These are phyloP conservation scores for Nemapogon koenigi DNA, from an alignment of 2,888 invertebrate species.

Conservation along the genomic window DNA sequence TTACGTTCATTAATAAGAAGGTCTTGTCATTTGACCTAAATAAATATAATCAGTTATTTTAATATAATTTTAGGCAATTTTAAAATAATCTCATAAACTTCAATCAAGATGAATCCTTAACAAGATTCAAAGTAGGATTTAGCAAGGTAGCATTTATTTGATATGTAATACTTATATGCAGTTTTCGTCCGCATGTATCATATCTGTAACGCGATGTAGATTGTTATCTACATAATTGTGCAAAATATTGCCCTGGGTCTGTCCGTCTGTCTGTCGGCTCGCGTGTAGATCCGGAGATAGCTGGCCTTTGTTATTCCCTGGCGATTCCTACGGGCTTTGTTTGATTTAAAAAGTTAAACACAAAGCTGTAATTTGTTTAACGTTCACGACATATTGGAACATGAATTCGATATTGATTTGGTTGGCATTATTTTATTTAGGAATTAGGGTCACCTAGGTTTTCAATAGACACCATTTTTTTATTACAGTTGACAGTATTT, in stretches of 20 bases:
- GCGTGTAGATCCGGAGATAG: slow-evolving; percentile 10
- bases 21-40: too few relatives aligned
- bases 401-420: too few relatives aligned
- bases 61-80: too few relatives aligned
- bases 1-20: too few relatives aligned
- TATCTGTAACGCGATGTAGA: slow-evolving; percentile 32
- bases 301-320: slow-evolving; percentile 19
- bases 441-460: too few relatives aligned
- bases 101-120: too few relatives aligned
- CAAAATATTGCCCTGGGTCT: slow-evolving; percentile 40
- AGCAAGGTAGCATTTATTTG: background rate
- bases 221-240: slow-evolving; percentile 48
- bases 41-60: too few relatives aligned
- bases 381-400: slow-evolving; percentile 6
- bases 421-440: too few relatives aligned
- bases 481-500: too few relatives aligned
- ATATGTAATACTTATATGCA: background rate
- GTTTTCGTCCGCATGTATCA: slow-evolving; percentile 23
- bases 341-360: background rate
- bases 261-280: slow-evolving; percentile 27
- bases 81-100: too few relatives aligned
- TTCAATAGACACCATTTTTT: too few relatives aligned
- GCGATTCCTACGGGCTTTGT: slow-evolving; percentile 5
- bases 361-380: slow-evolving; percentile 2
- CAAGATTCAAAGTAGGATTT: too few relatives aligned